Conservation (phyloP, 2,113 vertebrate genomes). For the Rattus norvegicus region GRCr8 NC_086027.1:107140001-107140500, state of each 20-base stretch:
- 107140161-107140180: neutral
- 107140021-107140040: neutral
- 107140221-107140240: constrained; percentile 13
- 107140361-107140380: neutral
- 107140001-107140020: neutral
- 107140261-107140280: constrained; percentile 76
- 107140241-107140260: constrained; percentile 67
- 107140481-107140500: constrained; percentile 6
- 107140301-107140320: constrained; percentile 79
- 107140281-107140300: constrained; percentile 70
- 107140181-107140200: constrained; percentile 28
- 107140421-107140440: constrained; percentile 6
- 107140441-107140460: neutral
- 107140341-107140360: constrained; percentile 61
- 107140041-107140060: neutral
- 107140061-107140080: neutral
- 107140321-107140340: constrained; percentile 76
- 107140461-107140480: neutral
- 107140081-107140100: neutral
- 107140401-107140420: neutral
- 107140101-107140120: neutral
- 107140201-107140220: constrained; percentile 69
- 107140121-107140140: neutral
- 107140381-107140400: constrained; percentile 13
- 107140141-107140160: neutral